These are phyloP conservation scores for Lepisosteus osseus DNA, from an alignment of 2,113 vertebrate species.

Conservation along the genomic window DNA sequence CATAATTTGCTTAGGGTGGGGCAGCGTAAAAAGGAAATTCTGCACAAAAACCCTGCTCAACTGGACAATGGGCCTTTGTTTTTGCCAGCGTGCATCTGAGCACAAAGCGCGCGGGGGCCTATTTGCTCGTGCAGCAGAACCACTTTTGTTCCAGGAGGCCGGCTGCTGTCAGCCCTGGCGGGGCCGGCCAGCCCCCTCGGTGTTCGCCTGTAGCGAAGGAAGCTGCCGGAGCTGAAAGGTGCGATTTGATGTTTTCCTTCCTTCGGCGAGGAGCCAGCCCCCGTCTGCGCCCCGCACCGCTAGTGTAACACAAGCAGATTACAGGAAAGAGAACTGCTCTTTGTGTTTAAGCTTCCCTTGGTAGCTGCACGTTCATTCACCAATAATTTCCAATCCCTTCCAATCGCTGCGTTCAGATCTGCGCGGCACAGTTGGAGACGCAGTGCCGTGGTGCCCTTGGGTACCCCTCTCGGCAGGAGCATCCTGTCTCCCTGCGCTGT, in stretches of 20 bases:
- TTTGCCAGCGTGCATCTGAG: background rate
- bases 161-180: background rate
- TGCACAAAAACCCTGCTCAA: background rate
- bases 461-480: background rate
- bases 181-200: background rate
- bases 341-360: background rate
- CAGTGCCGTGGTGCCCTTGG: background rate
- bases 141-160: background rate
- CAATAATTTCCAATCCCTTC: background rate
- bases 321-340: background rate
- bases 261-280: background rate
- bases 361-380: background rate
- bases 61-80: background rate
- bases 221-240: background rate
- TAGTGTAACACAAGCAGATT: background rate
- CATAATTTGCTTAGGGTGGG: background rate
- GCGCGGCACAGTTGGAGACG: too few relatives aligned
- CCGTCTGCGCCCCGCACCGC: background rate
- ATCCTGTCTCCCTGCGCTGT: background rate
- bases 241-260: constrained; percentile 2
- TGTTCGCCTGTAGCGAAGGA: background rate
- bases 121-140: background rate
- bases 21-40: background rate
- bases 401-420: background rate
- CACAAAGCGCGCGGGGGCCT: background rate